Conservation (phyloP, 2,888 invertebrate species). For the Tetramorium bicarinatum region DNA sequence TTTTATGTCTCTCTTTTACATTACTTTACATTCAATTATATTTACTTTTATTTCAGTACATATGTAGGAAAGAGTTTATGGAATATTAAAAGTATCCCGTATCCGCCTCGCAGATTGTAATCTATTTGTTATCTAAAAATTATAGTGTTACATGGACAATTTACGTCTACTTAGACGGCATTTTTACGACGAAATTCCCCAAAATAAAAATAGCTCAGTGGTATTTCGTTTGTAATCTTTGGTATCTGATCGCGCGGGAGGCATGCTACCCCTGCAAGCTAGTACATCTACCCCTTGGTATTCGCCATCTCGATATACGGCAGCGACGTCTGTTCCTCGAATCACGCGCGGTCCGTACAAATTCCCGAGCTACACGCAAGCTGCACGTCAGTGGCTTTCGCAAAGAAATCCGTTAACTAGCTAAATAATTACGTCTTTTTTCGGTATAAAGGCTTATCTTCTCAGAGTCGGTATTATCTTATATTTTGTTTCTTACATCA, state of each 20-base stretch:
- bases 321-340: constrained; percentile 72
- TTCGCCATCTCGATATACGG: constrained; percentile 67
- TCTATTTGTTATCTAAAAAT: constrained; percentile 23
- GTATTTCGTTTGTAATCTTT: constrained; percentile 67
- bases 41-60: neutral
- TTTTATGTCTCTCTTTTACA: constrained; percentile 14
- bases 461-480: neutral
- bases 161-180: constrained; percentile 44
- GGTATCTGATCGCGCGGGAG: constrained; percentile 68
- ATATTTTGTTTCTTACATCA: neutral
- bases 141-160: constrained; percentile 26
- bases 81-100: constrained; percentile 1
- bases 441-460: neutral
- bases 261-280: constrained; percentile 63
- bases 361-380: constrained; percentile 68
- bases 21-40: neutral
- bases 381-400: constrained; percentile 56
- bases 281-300: constrained; percentile 42
- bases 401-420: constrained; percentile 43
- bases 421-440: constrained; percentile 32
- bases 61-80: neutral
- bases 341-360: constrained; percentile 74
- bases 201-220: constrained; percentile 65
- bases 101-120: neutral
- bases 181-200: constrained; percentile 50